Evolutionary conservation across 2,113 vertebrate species (phyloP).

Genomic region (Xiphophorus hellerii): DNA sequence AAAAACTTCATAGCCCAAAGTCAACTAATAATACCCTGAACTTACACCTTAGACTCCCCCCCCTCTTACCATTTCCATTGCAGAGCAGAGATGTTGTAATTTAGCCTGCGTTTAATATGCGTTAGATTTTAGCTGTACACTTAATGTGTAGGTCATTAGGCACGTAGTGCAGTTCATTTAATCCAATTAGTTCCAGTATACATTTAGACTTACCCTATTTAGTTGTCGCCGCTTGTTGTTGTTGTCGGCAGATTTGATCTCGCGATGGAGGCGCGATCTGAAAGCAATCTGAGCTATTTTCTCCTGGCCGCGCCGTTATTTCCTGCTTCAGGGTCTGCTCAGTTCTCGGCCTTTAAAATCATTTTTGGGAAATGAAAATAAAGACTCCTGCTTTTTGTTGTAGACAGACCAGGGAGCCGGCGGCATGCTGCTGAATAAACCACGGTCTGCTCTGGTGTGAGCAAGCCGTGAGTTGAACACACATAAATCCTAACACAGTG

Average conservation of each 20-base stretch:
- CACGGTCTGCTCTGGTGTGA: constrained; percentile 62
- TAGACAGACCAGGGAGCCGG: constrained; percentile 23
- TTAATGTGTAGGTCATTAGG: constrained; percentile 51
- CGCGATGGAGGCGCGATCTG: background rate
- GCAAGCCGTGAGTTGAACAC: constrained; percentile 35
- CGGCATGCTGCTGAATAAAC: constrained; percentile 21
- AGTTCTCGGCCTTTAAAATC: constrained; percentile 12
- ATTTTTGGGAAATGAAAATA: background rate
- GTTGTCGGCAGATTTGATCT: constrained; percentile 6
- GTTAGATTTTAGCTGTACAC: constrained; percentile 17
- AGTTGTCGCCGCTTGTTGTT: constrained; percentile 38
- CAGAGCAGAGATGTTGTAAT: constrained; percentile 65
- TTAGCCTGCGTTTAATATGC: constrained; percentile 22
- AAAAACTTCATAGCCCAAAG: constrained; percentile 81
- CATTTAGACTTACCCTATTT: constrained; percentile 50
- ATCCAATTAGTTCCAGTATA: constrained; percentile 60
- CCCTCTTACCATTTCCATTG: constrained; percentile 4
- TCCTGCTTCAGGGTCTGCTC: constrained; percentile 39
- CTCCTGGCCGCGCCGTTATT: constrained; percentile 14
- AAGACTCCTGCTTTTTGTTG: background rate
- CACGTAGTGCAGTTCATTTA: constrained; percentile 47
- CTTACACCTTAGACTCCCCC: constrained; percentile 56
- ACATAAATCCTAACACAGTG: constrained; percentile 42
- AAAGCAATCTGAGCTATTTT: constrained; percentile 7
- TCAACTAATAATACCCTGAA: constrained; percentile 56